phyloP scores from a whole-genome alignment of 1,140 invertebrate genomes.

The Palaemon carinicauda region DNA sequence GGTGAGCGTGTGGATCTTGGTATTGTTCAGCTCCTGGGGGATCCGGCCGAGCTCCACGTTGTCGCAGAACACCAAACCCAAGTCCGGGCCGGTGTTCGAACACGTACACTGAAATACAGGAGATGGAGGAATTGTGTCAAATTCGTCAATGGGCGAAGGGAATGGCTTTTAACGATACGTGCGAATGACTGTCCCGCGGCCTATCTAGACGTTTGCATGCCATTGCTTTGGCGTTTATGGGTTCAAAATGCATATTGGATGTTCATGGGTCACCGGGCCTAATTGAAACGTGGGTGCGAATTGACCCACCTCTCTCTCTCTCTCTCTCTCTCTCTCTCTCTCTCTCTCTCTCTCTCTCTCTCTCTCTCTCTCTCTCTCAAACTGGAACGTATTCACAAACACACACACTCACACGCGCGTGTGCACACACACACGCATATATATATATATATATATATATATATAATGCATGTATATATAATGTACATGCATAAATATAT shows the following conservation, averaged over 20 bases:
- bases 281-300: background rate
- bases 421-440: too few relatives aligned
- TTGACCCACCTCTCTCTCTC: background rate
- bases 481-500: too few relatives aligned
- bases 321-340: background rate
- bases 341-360: background rate
- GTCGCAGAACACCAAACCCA: conserved; percentile 60
- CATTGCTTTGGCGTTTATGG: too few relatives aligned
- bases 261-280: background rate
- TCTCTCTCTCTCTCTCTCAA: background rate
- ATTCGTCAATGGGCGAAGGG: background rate
- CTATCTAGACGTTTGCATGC: too few relatives aligned
- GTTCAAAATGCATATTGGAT: too few relatives aligned
- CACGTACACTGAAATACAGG: conserved; percentile 39
- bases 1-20: conserved; percentile 58
- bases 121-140: background rate
- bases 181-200: too few relatives aligned
- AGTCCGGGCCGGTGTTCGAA: conserved; percentile 55
- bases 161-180: too few relatives aligned
- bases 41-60: conserved; percentile 56
- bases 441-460: too few relatives aligned
- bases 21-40: conserved; percentile 54
- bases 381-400: too few relatives aligned
- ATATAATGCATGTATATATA: too few relatives aligned
- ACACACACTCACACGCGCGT: too few relatives aligned